phyloP scores from a whole-genome alignment of 2,113 vertebrate species.

The Channa argus region DNA sequence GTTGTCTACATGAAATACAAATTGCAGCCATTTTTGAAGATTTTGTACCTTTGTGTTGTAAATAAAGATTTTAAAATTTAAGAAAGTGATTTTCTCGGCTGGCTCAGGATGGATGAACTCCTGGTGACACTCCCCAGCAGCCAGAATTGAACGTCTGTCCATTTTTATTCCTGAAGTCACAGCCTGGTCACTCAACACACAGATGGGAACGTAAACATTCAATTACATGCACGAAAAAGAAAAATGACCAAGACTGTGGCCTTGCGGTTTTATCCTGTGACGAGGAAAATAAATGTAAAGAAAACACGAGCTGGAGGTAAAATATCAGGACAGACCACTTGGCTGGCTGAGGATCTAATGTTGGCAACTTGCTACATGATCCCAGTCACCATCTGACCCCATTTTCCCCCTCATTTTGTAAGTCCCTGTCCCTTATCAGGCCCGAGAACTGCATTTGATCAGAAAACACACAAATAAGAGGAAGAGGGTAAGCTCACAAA shows the following conservation, averaged over 20 bases:
- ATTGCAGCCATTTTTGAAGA: no score
- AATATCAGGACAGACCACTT: slow-evolving; percentile 19
- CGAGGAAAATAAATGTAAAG: slow-evolving; percentile 63
- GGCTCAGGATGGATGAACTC: slow-evolving; percentile 23
- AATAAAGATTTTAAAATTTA: no score
- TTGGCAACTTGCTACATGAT: slow-evolving; percentile 43
- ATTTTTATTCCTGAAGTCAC: slow-evolving; percentile 35
- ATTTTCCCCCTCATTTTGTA: slow-evolving; percentile 62
- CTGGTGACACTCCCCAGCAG: slow-evolving; percentile 15
- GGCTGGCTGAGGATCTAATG: slow-evolving; percentile 7
- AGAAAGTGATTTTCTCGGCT: not conserved
- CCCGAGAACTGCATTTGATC: slow-evolving; percentile 58
- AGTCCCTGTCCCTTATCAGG: slow-evolving; percentile 61
- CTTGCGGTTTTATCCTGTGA: slow-evolving; percentile 51
- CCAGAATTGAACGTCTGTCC: slow-evolving; percentile 30
- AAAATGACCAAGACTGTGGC: slow-evolving; percentile 52
- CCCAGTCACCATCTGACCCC: slow-evolving; percentile 68
- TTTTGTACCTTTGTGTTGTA: no score
- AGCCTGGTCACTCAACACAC: slow-evolving; percentile 50
- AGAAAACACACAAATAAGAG: slow-evolving; percentile 54
- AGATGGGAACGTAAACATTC: slow-evolving; percentile 49
- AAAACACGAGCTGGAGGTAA: slow-evolving; percentile 52
- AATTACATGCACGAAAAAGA: slow-evolving; percentile 47
- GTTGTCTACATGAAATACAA: no score
- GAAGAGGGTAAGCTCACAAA: not conserved